Evolutionary conservation across 2,888 invertebrate genomes (phyloP).

Genomic region (Clusia tigrina): DNA sequence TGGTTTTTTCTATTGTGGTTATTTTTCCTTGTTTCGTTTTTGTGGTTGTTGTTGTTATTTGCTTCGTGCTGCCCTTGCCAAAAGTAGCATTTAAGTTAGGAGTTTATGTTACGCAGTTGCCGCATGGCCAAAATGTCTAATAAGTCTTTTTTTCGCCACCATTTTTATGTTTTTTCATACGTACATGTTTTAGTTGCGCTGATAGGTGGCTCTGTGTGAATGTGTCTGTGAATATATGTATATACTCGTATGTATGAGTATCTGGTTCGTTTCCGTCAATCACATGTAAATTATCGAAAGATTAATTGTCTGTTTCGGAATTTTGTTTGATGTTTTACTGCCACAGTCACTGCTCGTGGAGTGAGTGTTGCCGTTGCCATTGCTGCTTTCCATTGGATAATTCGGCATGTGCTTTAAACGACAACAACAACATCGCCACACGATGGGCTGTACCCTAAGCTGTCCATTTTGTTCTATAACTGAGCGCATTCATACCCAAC

Average conservation of each 20-base stretch:
- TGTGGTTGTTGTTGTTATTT: not conserved
- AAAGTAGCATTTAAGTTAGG: constrained; percentile 12
- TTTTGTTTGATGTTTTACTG: constrained; percentile 59
- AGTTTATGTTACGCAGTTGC: constrained; percentile 26
- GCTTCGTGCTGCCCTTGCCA: constrained; percentile 4
- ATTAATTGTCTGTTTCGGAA: constrained; percentile 62
- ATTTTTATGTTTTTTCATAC: constrained; percentile 7
- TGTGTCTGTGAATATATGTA: not conserved
- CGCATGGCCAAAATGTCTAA: too few relatives aligned
- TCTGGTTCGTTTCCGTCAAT: constrained; percentile 60
- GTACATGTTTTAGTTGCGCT: not conserved
- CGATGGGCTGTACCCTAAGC: constrained; percentile 27
- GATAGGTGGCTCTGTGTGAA: constrained; percentile 4
- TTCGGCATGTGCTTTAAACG: not conserved
- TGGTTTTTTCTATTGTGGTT: not conserved
- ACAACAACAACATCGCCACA: too few relatives aligned
- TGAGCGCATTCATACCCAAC: not conserved
- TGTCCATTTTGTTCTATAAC: constrained; percentile 29
- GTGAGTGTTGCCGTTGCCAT: constrained; percentile 21
- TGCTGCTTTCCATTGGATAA: constrained; percentile 32
- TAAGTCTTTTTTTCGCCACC: not conserved
- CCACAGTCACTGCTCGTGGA: constrained; percentile 41
- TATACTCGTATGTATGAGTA: constrained; percentile 26
- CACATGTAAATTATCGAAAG: constrained; percentile 62
- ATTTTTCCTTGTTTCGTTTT: not conserved